These are phyloP conservation scores for Stenotaenia linearis DNA, from an alignment of 2,888 invertebrate species.

Conservation along the genomic window DNA sequence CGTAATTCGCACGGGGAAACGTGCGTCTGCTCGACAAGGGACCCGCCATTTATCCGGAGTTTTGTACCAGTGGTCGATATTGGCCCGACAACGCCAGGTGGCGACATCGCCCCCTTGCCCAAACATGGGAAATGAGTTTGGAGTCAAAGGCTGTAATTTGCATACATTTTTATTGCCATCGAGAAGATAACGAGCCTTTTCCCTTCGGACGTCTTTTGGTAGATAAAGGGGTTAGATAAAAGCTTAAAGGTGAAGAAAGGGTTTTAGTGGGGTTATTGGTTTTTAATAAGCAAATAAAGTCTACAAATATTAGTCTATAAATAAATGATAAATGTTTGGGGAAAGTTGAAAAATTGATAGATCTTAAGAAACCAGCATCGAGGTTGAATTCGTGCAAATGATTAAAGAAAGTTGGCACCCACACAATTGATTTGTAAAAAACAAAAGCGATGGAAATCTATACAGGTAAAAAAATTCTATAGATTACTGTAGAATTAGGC, in stretches of 20 bases:
- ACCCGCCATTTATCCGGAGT: constrained; percentile 17
- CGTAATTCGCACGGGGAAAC: constrained; percentile 18
- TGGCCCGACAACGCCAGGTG: not conserved
- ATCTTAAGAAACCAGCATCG: no score
- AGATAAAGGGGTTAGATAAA: not conserved
- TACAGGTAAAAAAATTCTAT: no score
- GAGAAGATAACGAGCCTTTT: not conserved
- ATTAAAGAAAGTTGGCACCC: no score
- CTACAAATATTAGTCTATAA: no score
- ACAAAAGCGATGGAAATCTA: no score
- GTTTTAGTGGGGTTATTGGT: not conserved
- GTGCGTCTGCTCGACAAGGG: constrained; percentile 12
- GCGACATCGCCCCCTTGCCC: constrained; percentile 6
- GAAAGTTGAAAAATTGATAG: no score
- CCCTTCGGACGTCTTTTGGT: constrained; percentile 10
- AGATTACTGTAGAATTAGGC: no score
- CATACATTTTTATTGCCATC: constrained; percentile 7
- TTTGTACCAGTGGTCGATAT: constrained; percentile 3
- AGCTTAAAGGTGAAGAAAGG: not conserved
- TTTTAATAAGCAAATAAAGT: no score
- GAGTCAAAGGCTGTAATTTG: constrained; percentile 15
- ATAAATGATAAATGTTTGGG: no score
- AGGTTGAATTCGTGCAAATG: no score
- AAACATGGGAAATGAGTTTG: constrained; percentile 7
- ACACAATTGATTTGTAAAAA: no score